Evolutionary conservation across 2,888 invertebrate genomes (phyloP).

Genomic region (Sarcophaga rosellei): DNA sequence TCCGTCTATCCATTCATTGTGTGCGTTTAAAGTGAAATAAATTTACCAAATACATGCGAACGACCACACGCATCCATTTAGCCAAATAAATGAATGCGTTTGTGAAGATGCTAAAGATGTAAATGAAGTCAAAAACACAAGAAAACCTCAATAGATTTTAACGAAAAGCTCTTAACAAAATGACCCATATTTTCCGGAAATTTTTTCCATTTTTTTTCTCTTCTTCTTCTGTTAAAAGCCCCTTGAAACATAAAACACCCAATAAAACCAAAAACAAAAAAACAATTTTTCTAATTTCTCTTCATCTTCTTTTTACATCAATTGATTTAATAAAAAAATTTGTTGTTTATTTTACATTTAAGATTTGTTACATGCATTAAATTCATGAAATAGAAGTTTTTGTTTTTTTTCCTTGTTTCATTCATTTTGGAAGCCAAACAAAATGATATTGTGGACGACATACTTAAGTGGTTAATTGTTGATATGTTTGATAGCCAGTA

Average conservation of each 20-base stretch:
- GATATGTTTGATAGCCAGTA: background rate
- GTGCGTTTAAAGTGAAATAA: constrained; percentile 11
- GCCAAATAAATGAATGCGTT: background rate
- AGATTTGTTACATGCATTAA: constrained; percentile 11
- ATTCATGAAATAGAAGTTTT: constrained; percentile 24
- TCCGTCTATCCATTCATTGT: background rate
- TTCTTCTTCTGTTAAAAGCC: constrained; percentile 13
- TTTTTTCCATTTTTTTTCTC: background rate
- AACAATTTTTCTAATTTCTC: constrained; percentile 19
- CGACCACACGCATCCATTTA: constrained; percentile 51
- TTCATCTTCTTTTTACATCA: constrained; percentile 34
- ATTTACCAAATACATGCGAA: background rate
- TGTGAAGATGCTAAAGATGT: constrained; percentile 20
- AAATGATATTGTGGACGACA: background rate
- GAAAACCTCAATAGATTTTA: constrained; percentile 33
- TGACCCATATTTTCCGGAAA: constrained; percentile 43
- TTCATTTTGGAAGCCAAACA: background rate
- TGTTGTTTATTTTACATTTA: constrained; percentile 21
- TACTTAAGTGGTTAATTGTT: background rate
- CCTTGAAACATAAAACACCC: constrained; percentile 16
- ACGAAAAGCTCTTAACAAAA: constrained; percentile 56
- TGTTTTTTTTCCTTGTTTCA: background rate
- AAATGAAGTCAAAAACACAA: constrained; percentile 37
- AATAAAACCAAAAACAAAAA: background rate
- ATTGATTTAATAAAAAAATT: constrained; percentile 38